Percentiles rank a stretch among this genome's conserved stretches.
phyloP scores from a whole-genome alignment of 2,797 vertebrate genomes.

The Bufotes viridis region DNA sequence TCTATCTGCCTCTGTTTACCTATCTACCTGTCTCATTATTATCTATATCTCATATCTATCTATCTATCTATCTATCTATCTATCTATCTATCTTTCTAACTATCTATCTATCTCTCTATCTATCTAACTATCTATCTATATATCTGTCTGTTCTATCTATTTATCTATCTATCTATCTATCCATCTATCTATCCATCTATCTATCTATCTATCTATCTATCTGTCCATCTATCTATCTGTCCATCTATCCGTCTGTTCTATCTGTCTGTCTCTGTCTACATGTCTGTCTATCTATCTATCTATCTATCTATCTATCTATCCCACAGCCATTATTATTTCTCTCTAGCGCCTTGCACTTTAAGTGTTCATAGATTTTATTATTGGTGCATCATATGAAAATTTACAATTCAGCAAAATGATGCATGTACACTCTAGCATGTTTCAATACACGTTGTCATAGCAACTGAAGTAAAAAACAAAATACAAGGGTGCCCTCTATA shows the following conservation, averaged over 20 bases:
- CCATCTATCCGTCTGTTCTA: not conserved
- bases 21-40: not conserved
- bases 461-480: slow-evolving; percentile 25
- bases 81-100: not conserved
- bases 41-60: not conserved
- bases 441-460: slow-evolving; percentile 44
- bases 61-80: not conserved
- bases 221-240: not conserved
- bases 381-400: slow-evolving; percentile 15
- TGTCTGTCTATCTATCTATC: not conserved
- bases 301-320: not conserved
- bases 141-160: not conserved
- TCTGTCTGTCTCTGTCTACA: not conserved
- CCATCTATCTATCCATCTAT: not conserved
- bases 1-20: not conserved
- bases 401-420: slow-evolving; percentile 23
- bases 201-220: not conserved
- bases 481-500: slow-evolving; percentile 19
- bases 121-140: not conserved
- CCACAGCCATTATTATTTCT: too few relatives aligned
- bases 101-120: not conserved
- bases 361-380: not conserved
- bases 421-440: not conserved
- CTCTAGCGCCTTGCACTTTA: not conserved
- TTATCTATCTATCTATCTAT: not conserved